Conservation (phyloP, 2,888 invertebrate species). For the Anarsia innoxiella region DNA sequence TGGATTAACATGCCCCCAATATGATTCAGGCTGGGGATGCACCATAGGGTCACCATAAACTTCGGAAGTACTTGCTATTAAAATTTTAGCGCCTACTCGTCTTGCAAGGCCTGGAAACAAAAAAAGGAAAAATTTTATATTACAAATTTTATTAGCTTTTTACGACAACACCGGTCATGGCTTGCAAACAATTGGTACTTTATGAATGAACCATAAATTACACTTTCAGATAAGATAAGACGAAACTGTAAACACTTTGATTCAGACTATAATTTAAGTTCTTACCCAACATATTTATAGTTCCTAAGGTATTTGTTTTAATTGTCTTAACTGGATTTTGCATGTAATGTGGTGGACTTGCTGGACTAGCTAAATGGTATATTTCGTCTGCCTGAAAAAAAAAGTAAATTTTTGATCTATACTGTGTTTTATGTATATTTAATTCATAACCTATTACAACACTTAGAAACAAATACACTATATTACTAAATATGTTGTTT, state of each 20-base stretch:
- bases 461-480: too few species aligned
- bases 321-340: slow-evolving; percentile 99
- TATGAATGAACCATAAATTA: too few species aligned
- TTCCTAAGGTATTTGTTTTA: slow-evolving; percentile 98
- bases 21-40: slow-evolving; percentile 98
- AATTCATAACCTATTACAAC: too few species aligned
- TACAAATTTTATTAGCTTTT: too few species aligned
- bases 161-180: too few species aligned
- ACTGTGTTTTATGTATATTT: too few species aligned
- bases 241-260: neutral
- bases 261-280: neutral
- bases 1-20: slow-evolving; percentile 99
- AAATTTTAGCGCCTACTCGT: slow-evolving; percentile 91
- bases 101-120: slow-evolving; percentile 85
- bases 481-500: too few species aligned
- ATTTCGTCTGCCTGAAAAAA: slow-evolving; percentile 89
- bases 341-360: slow-evolving; percentile 99
- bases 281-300: slow-evolving; percentile 92
- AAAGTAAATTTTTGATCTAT: neutral
- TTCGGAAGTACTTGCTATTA: slow-evolving; percentile 99
- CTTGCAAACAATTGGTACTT: too few species aligned
- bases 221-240: too few species aligned
- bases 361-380: slow-evolving; percentile 98
- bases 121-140: too few species aligned
- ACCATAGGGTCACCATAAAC: slow-evolving; percentile 99